Conservation (phyloP, 2,888 invertebrate genomes). For the Rhagophthalmus giganteus region DNA sequence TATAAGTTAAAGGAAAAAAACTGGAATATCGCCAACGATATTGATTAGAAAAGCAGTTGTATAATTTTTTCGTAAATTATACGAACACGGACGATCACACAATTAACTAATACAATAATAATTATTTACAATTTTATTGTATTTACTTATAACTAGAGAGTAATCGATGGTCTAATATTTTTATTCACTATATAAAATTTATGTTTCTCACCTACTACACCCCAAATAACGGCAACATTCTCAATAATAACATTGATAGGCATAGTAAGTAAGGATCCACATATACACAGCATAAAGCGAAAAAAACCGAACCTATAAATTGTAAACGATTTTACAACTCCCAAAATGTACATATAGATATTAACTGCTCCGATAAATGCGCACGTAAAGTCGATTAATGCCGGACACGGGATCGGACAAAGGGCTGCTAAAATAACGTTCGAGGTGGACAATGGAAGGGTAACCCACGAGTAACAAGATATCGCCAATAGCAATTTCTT, state of each 20-base stretch:
- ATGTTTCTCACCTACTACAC: slow-evolving; percentile 90
- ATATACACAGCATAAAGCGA: slow-evolving; percentile 77
- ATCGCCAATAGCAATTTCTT: slow-evolving; percentile 82
- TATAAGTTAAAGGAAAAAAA: too few relatives aligned
- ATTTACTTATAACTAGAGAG: slow-evolving; percentile 55
- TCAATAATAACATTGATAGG: slow-evolving; percentile 94
- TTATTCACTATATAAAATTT: slow-evolving; percentile 97
- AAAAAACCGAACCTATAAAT: slow-evolving; percentile 81
- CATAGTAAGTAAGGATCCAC: slow-evolving; percentile 86
- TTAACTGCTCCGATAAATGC: slow-evolving; percentile 92
- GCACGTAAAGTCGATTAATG: slow-evolving; percentile 81
- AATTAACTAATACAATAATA: slow-evolving; percentile 6
- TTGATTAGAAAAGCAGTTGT: background rate
- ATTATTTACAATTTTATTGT: slow-evolving; percentile 13
- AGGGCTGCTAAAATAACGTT: slow-evolving; percentile 83
- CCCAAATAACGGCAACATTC: slow-evolving; percentile 94
- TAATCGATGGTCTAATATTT: slow-evolving; percentile 73
- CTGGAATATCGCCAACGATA: background rate
- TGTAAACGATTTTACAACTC: slow-evolving; percentile 95
- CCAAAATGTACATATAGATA: slow-evolving; percentile 97
- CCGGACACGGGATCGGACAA: slow-evolving; percentile 86
- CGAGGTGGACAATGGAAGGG: slow-evolving; percentile 88
- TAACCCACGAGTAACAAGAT: slow-evolving; percentile 95
- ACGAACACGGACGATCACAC: slow-evolving; percentile 19
- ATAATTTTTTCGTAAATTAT: slow-evolving; percentile 2